Base-by-base conservation (phyloP, 2,113 vertebrate genomes). In the Tragelaphus imberbis region DNA sequence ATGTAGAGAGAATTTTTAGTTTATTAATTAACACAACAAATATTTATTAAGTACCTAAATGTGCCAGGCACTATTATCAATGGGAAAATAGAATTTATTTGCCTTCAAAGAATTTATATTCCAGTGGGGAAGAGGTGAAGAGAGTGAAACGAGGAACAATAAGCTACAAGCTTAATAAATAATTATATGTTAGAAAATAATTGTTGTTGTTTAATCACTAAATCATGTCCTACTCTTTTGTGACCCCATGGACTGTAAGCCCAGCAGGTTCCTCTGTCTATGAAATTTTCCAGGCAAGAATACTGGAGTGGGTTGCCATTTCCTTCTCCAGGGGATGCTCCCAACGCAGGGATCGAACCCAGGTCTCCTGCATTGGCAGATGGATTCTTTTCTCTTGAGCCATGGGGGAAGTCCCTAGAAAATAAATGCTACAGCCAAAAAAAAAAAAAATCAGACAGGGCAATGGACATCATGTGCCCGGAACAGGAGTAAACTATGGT, bases 21-120 rank as follows among this genome's bases (percentile, higher is more conserved):
- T 96, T 68, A 28, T 96, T 59, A 81, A 63, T 75, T 33, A 91
- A 55, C 49, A 10, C 16, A 84, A 51, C 51, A 59, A 33, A 14
- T 84, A 87, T 75, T 88, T 96, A 30, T 95, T 95, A 92, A 75
- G 77, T 85, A 84, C 28, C n/a, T 82, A 28, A n/a, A 82, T 84
- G 11, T 88, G 51, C 44, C 55, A 86, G n/a, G 21, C 17, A 61
- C 44, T 65, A 13, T 55, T 7, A 44, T 90, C 36, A 68, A 7
- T 86, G 23, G 51, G 10, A 30, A 96, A 94, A 84, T 36, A 88
- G 80, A 89, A 95, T 81, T 92, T 55, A 11, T 53, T 47, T 77
- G 12, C 14, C 63, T 75, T 68, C 36, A 59, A 65, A 63, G 33
- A 93, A 40, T 14, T 95, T 91, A 28, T 40, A 44, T 63, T 77